Conservation (phyloP, 2,113 vertebrate genomes). For the Scartelaos histophorus region DNA sequence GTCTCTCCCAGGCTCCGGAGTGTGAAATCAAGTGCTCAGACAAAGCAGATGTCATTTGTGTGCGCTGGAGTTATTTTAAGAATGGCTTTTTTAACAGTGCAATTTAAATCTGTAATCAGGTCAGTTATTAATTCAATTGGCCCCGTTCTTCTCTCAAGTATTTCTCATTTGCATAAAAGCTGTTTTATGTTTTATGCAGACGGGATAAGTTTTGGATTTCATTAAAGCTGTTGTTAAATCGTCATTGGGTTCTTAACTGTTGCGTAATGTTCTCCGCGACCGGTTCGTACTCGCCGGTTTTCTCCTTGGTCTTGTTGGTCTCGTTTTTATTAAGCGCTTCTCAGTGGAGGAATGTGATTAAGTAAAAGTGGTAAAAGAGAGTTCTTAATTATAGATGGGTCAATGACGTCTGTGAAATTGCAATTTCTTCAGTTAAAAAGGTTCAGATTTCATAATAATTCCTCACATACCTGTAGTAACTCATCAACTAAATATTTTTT, state of each 20-base stretch:
- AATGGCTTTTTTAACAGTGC: background rate
- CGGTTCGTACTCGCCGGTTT: background rate
- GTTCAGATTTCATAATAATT: too few relatives aligned
- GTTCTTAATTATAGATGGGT: too few relatives aligned
- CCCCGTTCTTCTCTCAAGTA: background rate
- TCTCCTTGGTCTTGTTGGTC: background rate
- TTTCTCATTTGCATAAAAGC: background rate
- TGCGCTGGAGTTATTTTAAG: conserved; percentile 15
- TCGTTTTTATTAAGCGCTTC: too few relatives aligned
- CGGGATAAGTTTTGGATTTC: background rate
- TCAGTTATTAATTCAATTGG: conserved; percentile 2
- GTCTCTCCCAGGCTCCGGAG: conserved; percentile 31
- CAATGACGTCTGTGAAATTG: too few relatives aligned
- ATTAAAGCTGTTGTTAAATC: background rate
- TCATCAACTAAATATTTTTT: too few relatives aligned
- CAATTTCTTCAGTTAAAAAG: too few relatives aligned
- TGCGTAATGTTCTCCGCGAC: background rate
- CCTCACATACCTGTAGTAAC: too few relatives aligned
- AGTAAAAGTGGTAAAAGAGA: too few relatives aligned
- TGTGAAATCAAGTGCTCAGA: conserved; percentile 43
- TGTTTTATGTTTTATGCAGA: background rate
- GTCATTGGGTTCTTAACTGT: background rate
- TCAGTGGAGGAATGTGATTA: too few relatives aligned
- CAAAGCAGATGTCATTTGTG: conserved; percentile 27
- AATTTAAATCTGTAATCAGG: conserved; percentile 11